Evolutionary conservation across 2,888 invertebrate species (phyloP), one percentile per base, ranked within the genome.

Genomic region (Drosophila lutescens): DNA sequence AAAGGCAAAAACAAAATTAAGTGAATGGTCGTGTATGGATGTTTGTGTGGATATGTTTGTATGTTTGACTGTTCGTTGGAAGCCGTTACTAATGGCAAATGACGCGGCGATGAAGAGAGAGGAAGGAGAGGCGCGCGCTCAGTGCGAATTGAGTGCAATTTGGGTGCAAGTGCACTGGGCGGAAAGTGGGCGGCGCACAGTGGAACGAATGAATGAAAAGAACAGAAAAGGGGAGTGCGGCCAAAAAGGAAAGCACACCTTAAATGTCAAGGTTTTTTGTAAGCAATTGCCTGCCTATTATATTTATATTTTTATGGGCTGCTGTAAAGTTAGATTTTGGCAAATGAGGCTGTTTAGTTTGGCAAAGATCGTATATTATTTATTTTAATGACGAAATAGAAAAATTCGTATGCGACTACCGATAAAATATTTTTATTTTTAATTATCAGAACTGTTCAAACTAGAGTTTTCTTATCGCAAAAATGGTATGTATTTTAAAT

Each of bases 121-220:
- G 12, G 23, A 7, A 30, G n/a, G n/a, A 44, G 32, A 54, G 66
- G 15, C 34, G 20, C 26, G 15, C 40, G 20, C 34, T 50, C 49
- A 40, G 69, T 68, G 68, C 69, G 41, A 47, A 38, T 55, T 60
- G 43, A 32, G 69, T 68, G 69, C 69, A 69, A 32, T 49, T 60
- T 76, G 8, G 65, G 80, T 80, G 69, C 83, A 72, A 56, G 55
- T 72, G 80, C 46, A 65, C 62, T 34, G 47, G 41, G 62, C 47
- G 46, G 17, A 60, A 60, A 34, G 60, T 49, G 62, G 60, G 62
- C 38, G 61, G 61, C 40, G 61, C 60, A 62, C 61, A 62, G 61
- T 62, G 61, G 61, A 34, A 34, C 38, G 32, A 40, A 59, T n/a
- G 23, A 17, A 12, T 5, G 38, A 38, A 13, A 34, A 12, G 34